Evolutionary conservation across 2,888 invertebrate genomes (phyloP).

Genomic region (Quadroppia sp.): DNA sequence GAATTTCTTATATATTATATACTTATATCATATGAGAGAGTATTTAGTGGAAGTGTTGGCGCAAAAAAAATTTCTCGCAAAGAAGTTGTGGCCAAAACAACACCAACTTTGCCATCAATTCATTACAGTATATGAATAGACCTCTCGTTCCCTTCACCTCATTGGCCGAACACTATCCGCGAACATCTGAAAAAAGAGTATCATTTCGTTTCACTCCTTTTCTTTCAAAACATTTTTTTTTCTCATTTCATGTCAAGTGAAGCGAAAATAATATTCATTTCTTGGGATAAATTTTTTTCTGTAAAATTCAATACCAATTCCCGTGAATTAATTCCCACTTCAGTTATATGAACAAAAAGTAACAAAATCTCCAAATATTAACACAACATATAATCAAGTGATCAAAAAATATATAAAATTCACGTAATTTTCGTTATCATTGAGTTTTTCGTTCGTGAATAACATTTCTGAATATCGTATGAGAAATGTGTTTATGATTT

Average conservation of each 20-base stretch:
- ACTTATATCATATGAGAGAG: background rate
- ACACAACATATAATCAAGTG: background rate
- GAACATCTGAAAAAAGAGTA: background rate
- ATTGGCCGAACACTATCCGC: no score
- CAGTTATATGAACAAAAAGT: no score
- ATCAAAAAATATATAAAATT: background rate
- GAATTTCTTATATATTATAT: background rate
- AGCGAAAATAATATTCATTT: background rate
- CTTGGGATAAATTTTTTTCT: background rate
- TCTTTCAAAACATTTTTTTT: background rate
- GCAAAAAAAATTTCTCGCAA: no score
- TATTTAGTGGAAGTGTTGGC: background rate
- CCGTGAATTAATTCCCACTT: no score
- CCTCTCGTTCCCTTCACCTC: background rate
- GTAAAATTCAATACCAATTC: no score
- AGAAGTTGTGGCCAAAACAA: constrained; percentile 19
- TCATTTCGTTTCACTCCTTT: no score
- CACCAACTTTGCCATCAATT: constrained; percentile 2
- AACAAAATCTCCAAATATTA: background rate
- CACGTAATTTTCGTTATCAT: no score
- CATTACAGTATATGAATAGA: background rate
- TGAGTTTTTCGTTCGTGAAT: no score
- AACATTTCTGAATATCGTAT: background rate
- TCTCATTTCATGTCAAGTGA: background rate
- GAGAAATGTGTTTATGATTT: background rate